Evolutionary conservation across 1,140 invertebrate species (phyloP).

Genomic region (Hypsibius dujardini): DNA sequence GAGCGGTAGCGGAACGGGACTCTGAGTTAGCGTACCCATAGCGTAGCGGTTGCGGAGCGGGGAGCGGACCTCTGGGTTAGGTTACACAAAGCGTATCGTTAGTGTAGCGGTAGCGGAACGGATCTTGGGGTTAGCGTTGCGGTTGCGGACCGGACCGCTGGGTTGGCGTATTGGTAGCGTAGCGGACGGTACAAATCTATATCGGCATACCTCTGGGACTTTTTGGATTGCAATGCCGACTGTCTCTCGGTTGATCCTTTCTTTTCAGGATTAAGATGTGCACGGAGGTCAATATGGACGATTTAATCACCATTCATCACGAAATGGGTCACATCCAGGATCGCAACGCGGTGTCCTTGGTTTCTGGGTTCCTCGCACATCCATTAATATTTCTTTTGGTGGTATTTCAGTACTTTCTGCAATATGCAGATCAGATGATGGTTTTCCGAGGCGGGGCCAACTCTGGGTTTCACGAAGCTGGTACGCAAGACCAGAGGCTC

Average conservation of each 20-base stretch:
- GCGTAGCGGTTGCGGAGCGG: too few species aligned
- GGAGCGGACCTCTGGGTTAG: too few species aligned
- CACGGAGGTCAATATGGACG: conserved; percentile 35
- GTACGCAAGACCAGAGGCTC: conserved; percentile 26
- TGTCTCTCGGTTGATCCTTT: not conserved
- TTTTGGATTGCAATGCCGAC: too few species aligned
- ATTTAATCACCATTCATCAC: conserved; percentile 62
- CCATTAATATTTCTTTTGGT: not conserved
- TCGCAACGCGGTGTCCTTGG: not conserved
- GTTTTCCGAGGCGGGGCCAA: conserved; percentile 61
- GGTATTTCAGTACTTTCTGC: conserved; percentile 48
- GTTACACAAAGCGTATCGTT: too few species aligned
- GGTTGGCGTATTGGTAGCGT: not conserved
- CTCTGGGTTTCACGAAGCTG: conserved; percentile 52
- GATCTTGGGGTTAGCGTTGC: too few species aligned
- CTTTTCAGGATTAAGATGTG: conserved; percentile 26
- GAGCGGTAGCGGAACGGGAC: too few species aligned
- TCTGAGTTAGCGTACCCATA: too few species aligned
- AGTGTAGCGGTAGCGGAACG: too few species aligned
- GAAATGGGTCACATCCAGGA: conserved; percentile 64
- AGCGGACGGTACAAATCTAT: not conserved
- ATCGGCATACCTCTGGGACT: too few species aligned
- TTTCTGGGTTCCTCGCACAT: too few species aligned
- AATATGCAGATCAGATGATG: conserved; percentile 55
- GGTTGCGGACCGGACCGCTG: not conserved